Conservation (phyloP, 2,113 vertebrate genomes). For the Psittacula cyanocephala region DNA sequence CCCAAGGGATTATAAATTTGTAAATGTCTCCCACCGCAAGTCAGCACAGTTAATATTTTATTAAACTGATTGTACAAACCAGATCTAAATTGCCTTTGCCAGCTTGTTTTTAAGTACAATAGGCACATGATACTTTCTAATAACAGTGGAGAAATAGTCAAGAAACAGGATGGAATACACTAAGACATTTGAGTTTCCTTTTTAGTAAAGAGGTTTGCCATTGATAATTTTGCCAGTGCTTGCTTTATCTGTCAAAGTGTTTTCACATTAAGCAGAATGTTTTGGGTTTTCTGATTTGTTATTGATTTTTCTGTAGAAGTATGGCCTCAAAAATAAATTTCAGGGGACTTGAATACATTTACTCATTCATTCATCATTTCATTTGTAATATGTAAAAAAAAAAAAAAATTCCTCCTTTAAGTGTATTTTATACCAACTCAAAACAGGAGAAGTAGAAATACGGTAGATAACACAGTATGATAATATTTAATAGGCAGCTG, state of each 20-base stretch:
- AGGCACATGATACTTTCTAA: neutral
- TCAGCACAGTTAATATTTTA: neutral
- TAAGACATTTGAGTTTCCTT: neutral
- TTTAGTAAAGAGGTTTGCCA: neutral
- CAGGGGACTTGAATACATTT: neutral
- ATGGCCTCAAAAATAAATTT: neutral
- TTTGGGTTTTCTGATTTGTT: neutral
- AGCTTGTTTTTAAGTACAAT: neutral
- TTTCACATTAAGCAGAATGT: neutral
- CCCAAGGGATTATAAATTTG: neutral
- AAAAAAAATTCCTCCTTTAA: neutral
- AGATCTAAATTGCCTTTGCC: neutral
- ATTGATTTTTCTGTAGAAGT: neutral
- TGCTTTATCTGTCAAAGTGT: neutral
- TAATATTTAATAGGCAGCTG: slow-evolving; percentile 7
- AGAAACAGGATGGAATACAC: neutral
- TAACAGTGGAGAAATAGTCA: neutral
- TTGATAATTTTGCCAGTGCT: neutral
- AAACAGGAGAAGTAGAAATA: neutral
- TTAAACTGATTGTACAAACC: neutral
- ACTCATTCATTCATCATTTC: neutral
- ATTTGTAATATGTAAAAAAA: neutral
- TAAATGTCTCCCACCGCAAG: neutral
- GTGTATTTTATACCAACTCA: neutral
- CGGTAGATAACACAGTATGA: neutral